Conservation (phyloP, 2,113 vertebrate genomes). For the Rhabdornis inornatus region DNA sequence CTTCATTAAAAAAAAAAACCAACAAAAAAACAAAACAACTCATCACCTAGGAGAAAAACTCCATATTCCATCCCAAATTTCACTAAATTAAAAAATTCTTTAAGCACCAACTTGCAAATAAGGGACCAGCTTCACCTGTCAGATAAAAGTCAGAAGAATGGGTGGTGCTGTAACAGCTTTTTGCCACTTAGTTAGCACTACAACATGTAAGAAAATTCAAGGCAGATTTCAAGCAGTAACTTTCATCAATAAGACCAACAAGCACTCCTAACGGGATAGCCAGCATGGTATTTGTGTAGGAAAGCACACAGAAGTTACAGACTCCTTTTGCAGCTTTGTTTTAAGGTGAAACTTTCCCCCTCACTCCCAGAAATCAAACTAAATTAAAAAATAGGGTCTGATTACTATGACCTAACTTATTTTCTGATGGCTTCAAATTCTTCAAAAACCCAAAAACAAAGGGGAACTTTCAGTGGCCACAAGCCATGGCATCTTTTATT, state of each 20-base stretch:
- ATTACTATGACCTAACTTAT: background rate
- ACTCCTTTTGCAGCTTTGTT: background rate
- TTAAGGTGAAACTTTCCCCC: background rate
- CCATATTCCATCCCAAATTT: background rate
- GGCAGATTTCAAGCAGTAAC: background rate
- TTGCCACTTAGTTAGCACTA: background rate
- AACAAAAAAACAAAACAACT: background rate
- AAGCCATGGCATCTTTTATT: background rate
- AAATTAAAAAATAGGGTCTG: background rate
- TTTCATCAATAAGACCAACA: background rate
- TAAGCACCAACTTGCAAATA: background rate
- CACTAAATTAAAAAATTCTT: background rate
- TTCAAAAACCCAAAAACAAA: background rate
- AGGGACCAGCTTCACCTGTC: background rate
- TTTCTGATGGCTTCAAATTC: background rate
- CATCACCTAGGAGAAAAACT: background rate
- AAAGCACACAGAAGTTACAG: background rate
- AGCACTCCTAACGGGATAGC: background rate
- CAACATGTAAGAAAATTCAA: background rate
- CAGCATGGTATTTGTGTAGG: background rate
- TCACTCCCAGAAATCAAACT: background rate
- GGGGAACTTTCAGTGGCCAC: background rate
- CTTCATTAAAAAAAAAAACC: background rate
- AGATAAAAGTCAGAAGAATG: background rate
- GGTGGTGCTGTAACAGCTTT: background rate